Base-by-base conservation (phyloP, 2,113 vertebrate genomes). In the Onychostoma macrolepis region DNA sequence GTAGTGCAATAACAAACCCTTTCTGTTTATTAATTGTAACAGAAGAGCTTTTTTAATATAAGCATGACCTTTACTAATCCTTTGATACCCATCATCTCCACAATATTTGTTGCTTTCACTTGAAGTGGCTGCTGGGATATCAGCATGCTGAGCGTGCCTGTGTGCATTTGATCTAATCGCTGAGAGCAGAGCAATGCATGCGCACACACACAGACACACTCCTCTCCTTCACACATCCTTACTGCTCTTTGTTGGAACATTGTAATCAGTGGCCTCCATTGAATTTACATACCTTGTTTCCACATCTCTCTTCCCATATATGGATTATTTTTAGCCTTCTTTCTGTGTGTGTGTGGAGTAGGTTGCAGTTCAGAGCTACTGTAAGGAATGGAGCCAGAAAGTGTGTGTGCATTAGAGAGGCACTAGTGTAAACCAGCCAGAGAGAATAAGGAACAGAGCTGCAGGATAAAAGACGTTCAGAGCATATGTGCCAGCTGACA, bases 341-440 rank as follows among this genome's bases (percentile, higher is more conserved):
- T 24, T 61, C 2, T 61, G 8, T 85, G 71, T 85, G 26, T 63
- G n/a, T 85, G 50, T 71, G 45, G 43, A 50, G 36, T 21, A 80
- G 67, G 67, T 53, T 43, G 56, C n/a, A 50, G 56, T 61, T 76
- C 41, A 48, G 72, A 81, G 45, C 28, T 88, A 83, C 84, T 72
- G 69, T 78, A 83, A 77, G 58, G 4, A 48, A 26, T 36, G 0
- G 33, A 77, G 78, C 58, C 58, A 50, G 33, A 69, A 38, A 41
- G 13, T 83, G 38, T 41, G 56, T 45, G 38, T 45, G 56, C 36
- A 43, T 45, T 76, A 45, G 30, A 63, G n/a, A 33, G 48, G 65
- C 85, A 69, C 43, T 80, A 85, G 74, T 75, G 76, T 74, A 48
- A 76, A 76, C 41, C 74, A 48, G 72, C 63, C 85, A 38, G 12